Evolutionary conservation across 2,797 vertebrate species (phyloP).

Genomic region (Pangasius sanitwongsei): DNA sequence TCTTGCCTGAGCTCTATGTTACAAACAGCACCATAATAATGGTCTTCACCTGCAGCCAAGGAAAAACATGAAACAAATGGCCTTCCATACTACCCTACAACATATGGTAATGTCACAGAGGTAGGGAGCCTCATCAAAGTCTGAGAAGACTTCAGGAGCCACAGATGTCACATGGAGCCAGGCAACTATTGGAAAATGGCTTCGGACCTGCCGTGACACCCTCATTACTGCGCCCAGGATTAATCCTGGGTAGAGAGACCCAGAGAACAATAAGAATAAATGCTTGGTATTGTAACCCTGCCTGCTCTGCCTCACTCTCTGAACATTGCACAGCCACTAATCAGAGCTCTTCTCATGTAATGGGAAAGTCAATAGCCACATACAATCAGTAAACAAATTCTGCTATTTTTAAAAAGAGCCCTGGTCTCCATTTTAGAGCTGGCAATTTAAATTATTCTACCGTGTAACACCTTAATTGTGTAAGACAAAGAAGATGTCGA

Average conservation of each 20-base stretch:
- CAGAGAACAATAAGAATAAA: constrained; percentile 69
- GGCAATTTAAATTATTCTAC: constrained; percentile 95
- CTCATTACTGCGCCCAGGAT: constrained; percentile 63
- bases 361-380: constrained; percentile 84
- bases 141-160: constrained; percentile 37
- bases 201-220: constrained; percentile 60
- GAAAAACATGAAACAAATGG: constrained; percentile 27
- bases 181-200: constrained; percentile 62
- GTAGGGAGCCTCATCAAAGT: constrained; percentile 34
- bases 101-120: constrained; percentile 39
- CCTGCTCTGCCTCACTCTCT: constrained; percentile 55
- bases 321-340: constrained; percentile 66
- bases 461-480: constrained; percentile 94
- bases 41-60: constrained; percentile 36
- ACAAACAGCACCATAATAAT: constrained; percentile 35
- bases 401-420: constrained; percentile 80
- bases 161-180: constrained; percentile 43
- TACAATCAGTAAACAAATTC: constrained; percentile 92
- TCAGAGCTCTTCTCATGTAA: constrained; percentile 84
- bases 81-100: constrained; percentile 29
- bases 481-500: constrained; percentile 93
- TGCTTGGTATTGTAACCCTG: constrained; percentile 71
- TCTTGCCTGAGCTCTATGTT: constrained; percentile 34
- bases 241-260: constrained; percentile 57
- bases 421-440: constrained; percentile 84